Evolutionary conservation across 2,113 vertebrate genomes (phyloP), one percentile per base, ranked within the genome.

Genomic region (Cinclus mexicanus): DNA sequence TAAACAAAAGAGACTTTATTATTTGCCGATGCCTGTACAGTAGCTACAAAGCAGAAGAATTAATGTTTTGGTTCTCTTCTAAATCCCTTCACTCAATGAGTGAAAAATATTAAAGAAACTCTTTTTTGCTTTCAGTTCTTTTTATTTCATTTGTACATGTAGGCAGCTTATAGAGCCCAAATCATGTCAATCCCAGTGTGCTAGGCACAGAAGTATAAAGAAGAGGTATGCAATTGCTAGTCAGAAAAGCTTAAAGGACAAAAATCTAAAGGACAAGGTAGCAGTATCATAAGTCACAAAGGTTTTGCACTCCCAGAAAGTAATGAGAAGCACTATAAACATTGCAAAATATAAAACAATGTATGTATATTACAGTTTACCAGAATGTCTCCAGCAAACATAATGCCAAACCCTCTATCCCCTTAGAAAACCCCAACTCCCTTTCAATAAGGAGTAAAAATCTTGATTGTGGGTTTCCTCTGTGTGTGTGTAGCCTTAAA

Each of bases 1-100:
- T 80, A 90, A 92, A 80, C 83, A 59, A 88, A 95, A 85, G 63
- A 69, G 50, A 42, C 11, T 52, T 78, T 85, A 72, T 88, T 91
- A 44, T 94, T 96, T 86, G 41, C 46, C 79, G 86, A 80, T 80
- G 70, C 88, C 85, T 94, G 82, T 86, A 63, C 67, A 93, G 72
- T 69, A 94, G 67, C n/a, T 90, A 90, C 55, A 86, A 94, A 92
- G 83, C n/a, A 90, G 71, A 95, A 63, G 63, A 93, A 92, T 90
- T 92, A 93, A 94, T 83, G 75, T 83, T 93, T 93, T 88, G 67
- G 41, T 86, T 92, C 71, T 94, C 50, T 65, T 88, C 75, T 90
- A 94, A 93, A 93, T 88, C 63, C 67, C n/a, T 71, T 95, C 82
- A 69, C 55, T 92, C 55, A 94, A 50, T 63, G 63, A 77, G 82